Evolutionary conservation across 2,797 vertebrate genomes (phyloP).

Genomic region (Cyclopterus lumpus): DNA sequence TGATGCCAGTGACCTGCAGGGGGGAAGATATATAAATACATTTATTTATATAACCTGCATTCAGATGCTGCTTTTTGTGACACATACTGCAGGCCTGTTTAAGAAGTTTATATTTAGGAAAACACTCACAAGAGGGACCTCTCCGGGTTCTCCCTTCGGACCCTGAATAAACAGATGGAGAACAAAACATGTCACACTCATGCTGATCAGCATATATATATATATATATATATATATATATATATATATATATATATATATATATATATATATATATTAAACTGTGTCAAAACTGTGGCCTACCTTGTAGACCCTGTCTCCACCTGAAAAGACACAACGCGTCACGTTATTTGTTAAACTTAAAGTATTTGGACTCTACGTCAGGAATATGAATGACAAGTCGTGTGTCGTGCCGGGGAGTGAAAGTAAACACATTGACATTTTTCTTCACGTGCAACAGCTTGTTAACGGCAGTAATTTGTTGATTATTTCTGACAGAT

Average conservation of each 20-base stretch:
- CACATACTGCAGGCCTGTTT: background rate
- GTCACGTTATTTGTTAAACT: background rate
- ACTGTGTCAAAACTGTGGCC: conserved; percentile 33
- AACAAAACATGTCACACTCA: background rate
- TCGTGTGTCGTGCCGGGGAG: background rate
- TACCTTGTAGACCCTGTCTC: conserved; percentile 89
- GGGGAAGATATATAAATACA: conserved; percentile 26
- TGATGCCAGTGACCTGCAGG: conserved; percentile 90
- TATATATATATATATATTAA: too few relatives aligned
- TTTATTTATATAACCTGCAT: conserved; percentile 1
- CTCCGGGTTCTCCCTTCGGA: conserved; percentile 96
- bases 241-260: too few relatives aligned
- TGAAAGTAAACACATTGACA: background rate
- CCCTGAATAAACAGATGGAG: conserved; percentile 82
- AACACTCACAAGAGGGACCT: conserved; percentile 92
- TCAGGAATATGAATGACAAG: background rate
- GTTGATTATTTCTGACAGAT: conserved; percentile 1
- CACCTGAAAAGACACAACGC: conserved; percentile 48
- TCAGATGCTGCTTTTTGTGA: background rate
- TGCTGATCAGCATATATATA: too few relatives aligned
- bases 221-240: too few relatives aligned
- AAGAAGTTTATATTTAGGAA: background rate
- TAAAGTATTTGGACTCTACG: accelerated
- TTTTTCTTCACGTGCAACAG: conserved; percentile 1
- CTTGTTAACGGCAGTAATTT: background rate